phyloP scores from a whole-genome alignment of 2,888 invertebrate species.

The Portevinia maculata region DNA sequence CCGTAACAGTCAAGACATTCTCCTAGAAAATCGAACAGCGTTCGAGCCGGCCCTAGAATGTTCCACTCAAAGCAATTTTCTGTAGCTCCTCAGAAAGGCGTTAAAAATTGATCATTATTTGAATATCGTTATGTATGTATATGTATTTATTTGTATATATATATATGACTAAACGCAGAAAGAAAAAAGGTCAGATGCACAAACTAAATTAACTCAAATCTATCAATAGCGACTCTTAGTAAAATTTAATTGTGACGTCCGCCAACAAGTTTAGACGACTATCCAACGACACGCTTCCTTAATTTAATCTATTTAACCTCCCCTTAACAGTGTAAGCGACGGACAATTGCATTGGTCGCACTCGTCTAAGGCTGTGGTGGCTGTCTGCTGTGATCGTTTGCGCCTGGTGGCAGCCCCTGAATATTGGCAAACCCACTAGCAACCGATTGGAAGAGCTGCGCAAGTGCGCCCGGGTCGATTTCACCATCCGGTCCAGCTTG shows the following conservation, averaged over 20 bases:
- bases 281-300: constrained; percentile 26
- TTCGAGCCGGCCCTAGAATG: too few species aligned
- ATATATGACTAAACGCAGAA: constrained; percentile 63
- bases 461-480: constrained; percentile 77
- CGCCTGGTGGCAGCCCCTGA: constrained; percentile 52
- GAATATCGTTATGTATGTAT: constrained; percentile 23
- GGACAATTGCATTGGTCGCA: too few species aligned
- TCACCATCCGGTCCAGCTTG: constrained; percentile 21
- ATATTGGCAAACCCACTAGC: constrained; percentile 77
- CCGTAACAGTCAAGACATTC: too few species aligned
- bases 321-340: constrained; percentile 17
- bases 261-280: constrained; percentile 25
- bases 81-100: background rate
- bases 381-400: constrained; percentile 67
- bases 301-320: constrained; percentile 18
- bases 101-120: background rate
- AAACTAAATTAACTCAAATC: constrained; percentile 35
- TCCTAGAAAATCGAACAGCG: too few species aligned
- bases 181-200: constrained; percentile 52
- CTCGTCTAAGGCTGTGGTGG: constrained; percentile 75
- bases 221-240: constrained; percentile 36
- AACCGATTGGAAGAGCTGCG: constrained; percentile 79
- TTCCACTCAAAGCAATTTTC: background rate
- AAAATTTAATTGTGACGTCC: constrained; percentile 15
- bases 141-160: constrained; percentile 44